Base-by-base conservation (phyloP, 1,140 invertebrate genomes). In the Camponotus vicinus region DNA sequence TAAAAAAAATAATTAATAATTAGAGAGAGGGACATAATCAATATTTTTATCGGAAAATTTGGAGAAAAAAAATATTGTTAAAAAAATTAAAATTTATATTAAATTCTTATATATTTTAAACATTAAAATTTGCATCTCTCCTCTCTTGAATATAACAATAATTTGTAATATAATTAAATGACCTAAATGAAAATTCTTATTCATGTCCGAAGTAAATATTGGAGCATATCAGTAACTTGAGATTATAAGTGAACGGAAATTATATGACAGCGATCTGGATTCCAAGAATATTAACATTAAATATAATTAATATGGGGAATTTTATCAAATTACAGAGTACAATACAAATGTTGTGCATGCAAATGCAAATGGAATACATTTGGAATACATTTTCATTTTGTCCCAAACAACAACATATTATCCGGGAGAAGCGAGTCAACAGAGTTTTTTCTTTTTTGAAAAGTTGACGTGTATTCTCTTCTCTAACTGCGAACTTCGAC, bases 1-100 rank as follows among this genome's bases (percentile, higher is more conserved):
- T 83, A 75, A 73, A 45, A 4, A 15, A 83, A 75, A 83, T 15
- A 55, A 32, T 8, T 45, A 11, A 45, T 49, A 61, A 83, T 75
- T 82, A 73, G 57, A 71, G 1, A 71, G 1, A n/a, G 11, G 7
- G 15, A 21, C 37, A 27, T 40, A 27, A 55, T 40, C 21, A 34
- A 82, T 7, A 18, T 18, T 34, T 52, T 11, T 18, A 27, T 32
- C 15, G 1, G 40, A 34, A 18, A 49, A 18, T 45, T n/a, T 18
- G 8, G n/a, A 57, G n/a, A 42, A 3, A 5, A 5, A 64, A 64
- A 69, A 21, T 80, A 32, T 80, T 27, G 27, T 27, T 27, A 27
- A 27, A 27, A 13, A 7, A 18, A 77, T 45, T 77, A 42, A 42
- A 8, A 34, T 57, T 27, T 15, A 21, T n/a, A 1, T 32, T 15